These are phyloP conservation scores for Lagopus leucura DNA, from an alignment of 2,113 vertebrate species.

Conservation along the genomic window DNA sequence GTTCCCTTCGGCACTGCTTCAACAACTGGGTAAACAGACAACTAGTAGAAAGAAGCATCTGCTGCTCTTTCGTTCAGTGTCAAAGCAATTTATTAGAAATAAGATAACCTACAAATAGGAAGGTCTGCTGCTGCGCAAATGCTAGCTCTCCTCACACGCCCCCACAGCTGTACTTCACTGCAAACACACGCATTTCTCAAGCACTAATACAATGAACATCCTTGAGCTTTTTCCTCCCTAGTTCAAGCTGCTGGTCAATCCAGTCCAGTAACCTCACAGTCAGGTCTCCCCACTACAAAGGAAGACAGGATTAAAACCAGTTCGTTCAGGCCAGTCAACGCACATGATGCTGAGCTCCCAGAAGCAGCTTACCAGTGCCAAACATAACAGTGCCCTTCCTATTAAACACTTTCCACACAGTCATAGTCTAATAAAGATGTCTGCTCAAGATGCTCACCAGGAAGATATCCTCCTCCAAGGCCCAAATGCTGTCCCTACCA, in stretches of 20 bases:
- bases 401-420: neutral
- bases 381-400: neutral
- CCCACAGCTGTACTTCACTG: neutral
- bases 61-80: neutral
- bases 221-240: neutral
- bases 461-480: neutral
- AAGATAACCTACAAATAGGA: neutral
- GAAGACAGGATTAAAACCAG: fast-evolving
- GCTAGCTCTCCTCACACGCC: neutral
- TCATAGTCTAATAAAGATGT: neutral
- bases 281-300: neutral
- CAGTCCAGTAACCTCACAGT: neutral
- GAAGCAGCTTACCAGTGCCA: fast-evolving
- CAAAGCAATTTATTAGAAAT: neutral
- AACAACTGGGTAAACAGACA: neutral
- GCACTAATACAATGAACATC: fast-evolving
- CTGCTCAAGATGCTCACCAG: neutral
- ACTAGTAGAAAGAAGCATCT: neutral
- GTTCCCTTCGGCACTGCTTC: neutral
- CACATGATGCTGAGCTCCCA: fast-evolving
- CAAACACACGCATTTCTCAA: neutral
- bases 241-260: neutral
- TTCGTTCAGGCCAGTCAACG: neutral
- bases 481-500: neutral
- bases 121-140: neutral